Evolutionary conservation across 37 sponge, comb jelly and placozoan species (phyloP).

Genomic region (Aphrocallistes beatrix): DNA sequence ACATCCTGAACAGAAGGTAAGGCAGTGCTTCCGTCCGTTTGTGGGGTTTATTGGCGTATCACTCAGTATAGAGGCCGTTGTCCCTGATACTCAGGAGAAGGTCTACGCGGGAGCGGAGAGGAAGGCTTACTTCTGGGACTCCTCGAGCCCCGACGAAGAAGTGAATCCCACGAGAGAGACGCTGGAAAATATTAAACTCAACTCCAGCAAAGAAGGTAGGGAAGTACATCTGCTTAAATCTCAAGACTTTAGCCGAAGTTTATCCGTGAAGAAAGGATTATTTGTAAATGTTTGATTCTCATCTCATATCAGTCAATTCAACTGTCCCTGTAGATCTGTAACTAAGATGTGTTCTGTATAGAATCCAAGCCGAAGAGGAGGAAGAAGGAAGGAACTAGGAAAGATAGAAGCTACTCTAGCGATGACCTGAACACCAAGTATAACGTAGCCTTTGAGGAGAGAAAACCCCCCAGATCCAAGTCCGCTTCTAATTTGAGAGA

Average conservation of each 20-base stretch:
- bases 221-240: no score
- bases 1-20: neutral
- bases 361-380: neutral
- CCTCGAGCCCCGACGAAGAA: neutral
- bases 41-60: no score
- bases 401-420: neutral
- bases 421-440: neutral
- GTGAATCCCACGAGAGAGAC: neutral
- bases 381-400: neutral
- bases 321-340: neutral
- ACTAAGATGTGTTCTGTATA: neutral
- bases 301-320: no score
- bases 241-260: no score
- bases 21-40: no score
- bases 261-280: no score
- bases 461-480: neutral
- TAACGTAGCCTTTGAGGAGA: neutral
- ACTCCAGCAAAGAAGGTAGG: neutral
- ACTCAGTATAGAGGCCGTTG: no score
- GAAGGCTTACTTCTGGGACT: neutral
- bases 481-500: neutral
- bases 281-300: no score
- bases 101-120: no score
- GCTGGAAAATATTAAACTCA: neutral
- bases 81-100: no score